A percentile compares a stretch with the other conserved stretches of the same genome.
These are phyloP conservation scores for Oreotrochilus melanogaster DNA, from an alignment of 2,113 vertebrate genomes.

Conservation along the genomic window DNA sequence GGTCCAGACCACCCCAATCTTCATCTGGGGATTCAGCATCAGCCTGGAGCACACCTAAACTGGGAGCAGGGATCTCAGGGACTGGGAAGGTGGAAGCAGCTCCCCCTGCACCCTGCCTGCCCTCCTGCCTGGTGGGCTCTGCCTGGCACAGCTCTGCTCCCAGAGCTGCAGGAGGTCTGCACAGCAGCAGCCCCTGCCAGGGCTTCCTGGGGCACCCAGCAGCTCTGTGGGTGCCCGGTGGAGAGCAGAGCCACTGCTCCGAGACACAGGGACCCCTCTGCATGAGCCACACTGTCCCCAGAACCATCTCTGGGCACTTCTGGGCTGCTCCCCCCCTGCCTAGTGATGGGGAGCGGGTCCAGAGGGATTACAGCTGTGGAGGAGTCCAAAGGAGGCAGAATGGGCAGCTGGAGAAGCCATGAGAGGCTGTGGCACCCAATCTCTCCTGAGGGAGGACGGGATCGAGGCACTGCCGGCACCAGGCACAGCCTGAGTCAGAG, in stretches of 20 bases:
- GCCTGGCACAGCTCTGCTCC: not conserved
- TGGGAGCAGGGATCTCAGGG: fast-evolving
- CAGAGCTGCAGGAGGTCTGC: not conserved
- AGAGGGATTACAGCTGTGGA: not conserved
- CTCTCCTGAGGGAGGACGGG: not conserved
- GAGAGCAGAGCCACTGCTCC: not conserved
- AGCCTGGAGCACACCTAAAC: not conserved
- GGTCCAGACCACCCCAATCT: not conserved
- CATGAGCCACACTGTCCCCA: not conserved
- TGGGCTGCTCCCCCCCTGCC: not conserved
- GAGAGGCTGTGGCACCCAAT: not conserved
- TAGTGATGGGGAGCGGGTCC: not conserved
- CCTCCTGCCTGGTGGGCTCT: not conserved
- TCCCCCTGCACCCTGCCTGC: not conserved
- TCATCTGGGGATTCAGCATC: not conserved
- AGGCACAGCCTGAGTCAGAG: not conserved
- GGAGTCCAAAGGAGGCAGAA: fast-evolving
- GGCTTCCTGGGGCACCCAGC: not conserved
- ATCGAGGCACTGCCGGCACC: not conserved
- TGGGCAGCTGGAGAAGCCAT: not conserved
- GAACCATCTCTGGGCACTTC: not conserved
- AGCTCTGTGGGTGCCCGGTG: not conserved
- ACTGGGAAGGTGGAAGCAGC: not conserved
- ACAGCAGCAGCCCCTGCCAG: not conserved
- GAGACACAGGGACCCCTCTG: not conserved